These are phyloP conservation scores for Hydraecia micacea DNA, from an alignment of 2,888 invertebrate genomes.

Conservation along the genomic window DNA sequence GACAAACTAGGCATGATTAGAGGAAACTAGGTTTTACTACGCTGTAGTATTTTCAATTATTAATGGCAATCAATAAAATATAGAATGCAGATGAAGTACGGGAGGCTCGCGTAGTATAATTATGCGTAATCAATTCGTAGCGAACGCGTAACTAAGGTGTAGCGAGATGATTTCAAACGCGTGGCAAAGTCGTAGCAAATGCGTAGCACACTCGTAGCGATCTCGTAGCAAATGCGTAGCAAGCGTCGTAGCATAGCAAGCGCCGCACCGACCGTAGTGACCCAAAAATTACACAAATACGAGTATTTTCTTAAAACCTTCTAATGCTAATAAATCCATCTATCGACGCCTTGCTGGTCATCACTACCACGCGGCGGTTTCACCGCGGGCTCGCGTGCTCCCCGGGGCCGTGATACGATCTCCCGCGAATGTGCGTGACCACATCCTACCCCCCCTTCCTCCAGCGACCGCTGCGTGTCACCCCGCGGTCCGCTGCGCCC, in stretches of 20 bases:
- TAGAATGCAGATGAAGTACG: neutral
- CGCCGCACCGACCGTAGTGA: neutral
- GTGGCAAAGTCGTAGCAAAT: neutral
- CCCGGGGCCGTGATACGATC: conserved; percentile 80
- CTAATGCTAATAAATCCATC: neutral
- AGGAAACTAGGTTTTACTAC: neutral
- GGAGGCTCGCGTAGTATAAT: neutral
- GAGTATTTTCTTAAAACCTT: neutral
- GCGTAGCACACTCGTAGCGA: conserved; percentile 10
- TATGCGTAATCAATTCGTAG: neutral
- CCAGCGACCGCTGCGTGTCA: conserved; percentile 63
- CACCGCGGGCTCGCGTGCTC: conserved; percentile 72
- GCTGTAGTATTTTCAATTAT: neutral
- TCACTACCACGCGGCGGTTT: conserved; percentile 71
- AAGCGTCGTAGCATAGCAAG: conserved; percentile 6
- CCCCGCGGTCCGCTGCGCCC: conserved; percentile 66
- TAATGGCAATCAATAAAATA: neutral
- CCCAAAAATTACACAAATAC: too few species aligned
- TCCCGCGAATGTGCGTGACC: conserved; percentile 85
- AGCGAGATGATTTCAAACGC: neutral
- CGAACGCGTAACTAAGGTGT: too few species aligned
- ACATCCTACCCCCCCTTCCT: conserved; percentile 76
- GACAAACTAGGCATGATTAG: neutral
- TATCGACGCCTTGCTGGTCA: conserved; percentile 37
- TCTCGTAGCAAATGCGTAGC: neutral